Evolutionary conservation across 2,888 invertebrate species (phyloP), one percentile per base, ranked within the genome.

Genomic region (Drosophila neonasuta): DNA sequence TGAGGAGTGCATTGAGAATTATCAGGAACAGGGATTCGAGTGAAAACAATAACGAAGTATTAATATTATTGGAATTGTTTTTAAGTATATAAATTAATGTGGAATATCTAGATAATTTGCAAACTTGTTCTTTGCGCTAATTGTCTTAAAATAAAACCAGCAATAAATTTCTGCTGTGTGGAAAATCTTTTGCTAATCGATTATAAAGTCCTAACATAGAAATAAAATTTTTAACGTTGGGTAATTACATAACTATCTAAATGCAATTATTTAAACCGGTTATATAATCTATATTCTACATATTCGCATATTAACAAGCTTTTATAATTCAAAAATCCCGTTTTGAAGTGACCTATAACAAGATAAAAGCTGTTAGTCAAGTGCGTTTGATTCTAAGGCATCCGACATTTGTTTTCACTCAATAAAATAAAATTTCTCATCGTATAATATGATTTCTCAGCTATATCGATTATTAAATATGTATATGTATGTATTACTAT

Each of bases 1-100:
- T 90, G 92, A 92, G 69, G 92, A 93, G 75, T 96, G 95, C 87
- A 92, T 94, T 58, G 91, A 91, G 10, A 71, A 63, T 3, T 88
- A 67, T n/a, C 44, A 68, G 55, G 65, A 76, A 2, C 44, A 74
- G 42, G 71, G 71, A 0, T 49, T 54, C 6, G 61, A 66, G 24
- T 81, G 17, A 57, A 4, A 15, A 9, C 8, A 8, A 36, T 41
- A 1, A 39, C 2, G 13, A 39, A 39, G 3, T 39, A n/a, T n/a
- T n/a, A n/a, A 39, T 39, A 39, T 11, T n/a, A 39, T 10, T n/a
- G n/a, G 5, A 11, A 39, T 39, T 39, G n/a, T 39, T 13, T 34
- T 34, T 11, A 17, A 17, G 17, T 17, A 11, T 39, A 39, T 13
- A 2, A 39, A n/a, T 7, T 13, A 34, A 11, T 34, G 11, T 11